A percentile compares a stretch with the other conserved stretches of the same genome.
These are phyloP conservation scores for Ceratothoa steindachneri DNA, from an alignment of 2,888 invertebrate genomes.

Conservation along the genomic window DNA sequence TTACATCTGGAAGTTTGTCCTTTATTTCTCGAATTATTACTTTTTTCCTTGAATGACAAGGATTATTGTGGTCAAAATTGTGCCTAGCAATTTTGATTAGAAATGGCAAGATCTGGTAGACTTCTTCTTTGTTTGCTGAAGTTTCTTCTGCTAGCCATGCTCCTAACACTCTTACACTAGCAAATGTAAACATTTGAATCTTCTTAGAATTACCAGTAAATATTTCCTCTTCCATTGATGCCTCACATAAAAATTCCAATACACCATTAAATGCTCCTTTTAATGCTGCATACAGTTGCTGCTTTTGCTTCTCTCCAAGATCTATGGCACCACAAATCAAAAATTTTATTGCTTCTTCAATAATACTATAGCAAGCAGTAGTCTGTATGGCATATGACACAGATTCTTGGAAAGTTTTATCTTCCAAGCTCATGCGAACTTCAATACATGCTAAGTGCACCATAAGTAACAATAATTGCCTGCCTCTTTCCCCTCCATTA, in stretches of 20 bases:
- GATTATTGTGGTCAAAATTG: slow-evolving; percentile 59
- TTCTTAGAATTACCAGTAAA: slow-evolving; percentile 19
- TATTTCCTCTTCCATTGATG: slow-evolving; percentile 25
- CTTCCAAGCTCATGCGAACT: slow-evolving; percentile 88
- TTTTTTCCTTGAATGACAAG: slow-evolving; percentile 19
- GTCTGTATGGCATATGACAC: slow-evolving; percentile 71
- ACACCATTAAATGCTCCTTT: slow-evolving; percentile 84
- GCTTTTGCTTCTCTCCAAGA: slow-evolving; percentile 78
- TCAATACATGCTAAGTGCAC: slow-evolving; percentile 86
- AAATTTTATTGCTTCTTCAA: slow-evolving; percentile 73
- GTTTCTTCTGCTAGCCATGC: slow-evolving; percentile 48
- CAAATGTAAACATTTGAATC: slow-evolving; percentile 64
- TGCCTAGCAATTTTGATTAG: slow-evolving; percentile 75
- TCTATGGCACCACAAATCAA: slow-evolving; percentile 42
- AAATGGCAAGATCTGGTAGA: slow-evolving; percentile 75
- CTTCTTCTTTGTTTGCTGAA: slow-evolving; percentile 71
- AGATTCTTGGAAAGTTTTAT: slow-evolving; percentile 70
- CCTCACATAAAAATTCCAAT: slow-evolving; percentile 61
- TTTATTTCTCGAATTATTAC: not conserved
- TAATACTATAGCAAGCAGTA: slow-evolving; percentile 74
- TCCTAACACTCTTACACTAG: slow-evolving; percentile 65
- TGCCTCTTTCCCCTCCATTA: slow-evolving; percentile 67
- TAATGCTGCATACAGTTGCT: slow-evolving; percentile 80
- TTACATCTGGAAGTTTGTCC: slow-evolving; percentile 60
- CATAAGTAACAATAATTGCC: slow-evolving; percentile 72